Conservation (phyloP, 2,113 vertebrate genomes). For the Tiliqua scincoides region DNA sequence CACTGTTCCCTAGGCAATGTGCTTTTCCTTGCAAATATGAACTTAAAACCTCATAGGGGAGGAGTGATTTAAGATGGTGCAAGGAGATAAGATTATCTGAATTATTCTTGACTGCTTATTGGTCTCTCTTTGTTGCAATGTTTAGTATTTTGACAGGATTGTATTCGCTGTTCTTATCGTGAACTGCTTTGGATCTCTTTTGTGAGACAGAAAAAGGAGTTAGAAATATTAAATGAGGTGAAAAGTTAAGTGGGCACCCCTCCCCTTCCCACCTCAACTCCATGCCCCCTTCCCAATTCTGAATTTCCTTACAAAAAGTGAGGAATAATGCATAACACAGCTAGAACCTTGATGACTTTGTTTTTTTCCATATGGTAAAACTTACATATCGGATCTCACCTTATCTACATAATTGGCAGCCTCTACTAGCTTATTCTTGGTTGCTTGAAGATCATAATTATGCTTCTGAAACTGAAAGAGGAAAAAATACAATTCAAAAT, state of each 20-base stretch:
- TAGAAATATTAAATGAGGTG: no score
- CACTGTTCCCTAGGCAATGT: neutral
- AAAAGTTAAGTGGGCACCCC: neutral
- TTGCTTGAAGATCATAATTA: conserved; percentile 75
- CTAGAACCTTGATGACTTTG: neutral
- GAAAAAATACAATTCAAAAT: conserved; percentile 23
- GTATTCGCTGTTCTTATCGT: no score
- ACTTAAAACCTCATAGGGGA: neutral
- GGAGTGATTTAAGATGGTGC: neutral
- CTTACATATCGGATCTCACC: conserved; percentile 76
- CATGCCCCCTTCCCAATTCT: neutral
- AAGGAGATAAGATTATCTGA: neutral
- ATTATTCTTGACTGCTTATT: no score
- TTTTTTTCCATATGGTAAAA: conserved; percentile 13
- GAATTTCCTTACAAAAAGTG: neutral
- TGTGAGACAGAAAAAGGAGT: no score
- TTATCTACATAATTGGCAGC: conserved; percentile 96
- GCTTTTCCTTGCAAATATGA: neutral
- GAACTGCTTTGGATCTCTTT: no score
- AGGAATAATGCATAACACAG: neutral
- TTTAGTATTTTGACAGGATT: no score
- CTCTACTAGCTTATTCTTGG: conserved; percentile 87
- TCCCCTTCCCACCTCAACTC: neutral
- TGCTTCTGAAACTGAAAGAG: conserved; percentile 88
- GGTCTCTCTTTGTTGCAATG: no score